Base-by-base conservation (phyloP, 2,113 vertebrate species). In the Scolopax mira region DNA sequence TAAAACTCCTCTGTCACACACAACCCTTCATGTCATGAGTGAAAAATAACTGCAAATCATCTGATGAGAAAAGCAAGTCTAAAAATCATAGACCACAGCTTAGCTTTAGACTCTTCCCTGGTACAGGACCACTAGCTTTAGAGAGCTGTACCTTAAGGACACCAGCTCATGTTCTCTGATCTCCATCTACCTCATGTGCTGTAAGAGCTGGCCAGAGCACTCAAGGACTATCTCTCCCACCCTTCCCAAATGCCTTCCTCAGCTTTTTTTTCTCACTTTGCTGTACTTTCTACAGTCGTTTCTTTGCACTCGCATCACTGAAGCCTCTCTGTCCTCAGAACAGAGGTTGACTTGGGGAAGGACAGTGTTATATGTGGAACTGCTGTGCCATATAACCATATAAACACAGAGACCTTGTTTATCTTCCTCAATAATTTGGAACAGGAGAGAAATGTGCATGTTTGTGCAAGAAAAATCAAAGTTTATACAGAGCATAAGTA, bases 11-110 rank as follows among this genome's bases (percentile, higher is more conserved):
- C 54, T 41, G 31, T 62, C 14, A 37, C 23, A 61, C 7, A 21
- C 6, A 79, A 5, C 5, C 6, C 11, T 33, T 57, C 11, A 11
- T 4, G 9, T 35, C 33, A 55, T 2, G 0, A 0, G 0, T 33
- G 37, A 85, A 71, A 72, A 55, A 28, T 1, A 87, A 30, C 12
- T 1, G 1, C 11, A 73, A 48, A 73, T 71, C 13, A 86, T 16
- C 41, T 41, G 6, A 37, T 37, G 22, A 51, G 41, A 88, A 62
- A 91, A 84, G 10, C 2, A 72, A 65, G 17, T 12, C 31, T 27
- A 51, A 69, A 79, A 79, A 37, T 73, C 21, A 44, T 16, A 48
- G 3, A 13, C 11, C 21, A 37, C 10, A 66, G 12, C 11, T 83
- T 28, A 52, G 16, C 30, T 77, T 49, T 30, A 31, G n/a, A 80